Evolutionary conservation across 2,888 invertebrate species (phyloP).

Genomic region (Tipula vernalis): DNA sequence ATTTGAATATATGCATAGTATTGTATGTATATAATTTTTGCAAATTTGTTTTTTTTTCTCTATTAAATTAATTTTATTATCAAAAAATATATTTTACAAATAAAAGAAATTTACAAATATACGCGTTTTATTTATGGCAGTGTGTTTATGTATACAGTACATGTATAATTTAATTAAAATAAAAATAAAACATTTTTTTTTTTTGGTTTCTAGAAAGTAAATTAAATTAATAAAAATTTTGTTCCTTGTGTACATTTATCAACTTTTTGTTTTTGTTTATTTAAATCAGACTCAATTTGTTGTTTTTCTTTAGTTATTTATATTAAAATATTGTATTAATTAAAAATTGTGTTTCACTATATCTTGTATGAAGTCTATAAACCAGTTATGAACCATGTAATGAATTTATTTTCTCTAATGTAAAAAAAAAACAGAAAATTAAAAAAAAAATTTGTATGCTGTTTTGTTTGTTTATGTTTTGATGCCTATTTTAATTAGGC

Average conservation of each 20-base stretch:
- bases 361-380: background rate
- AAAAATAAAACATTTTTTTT: background rate
- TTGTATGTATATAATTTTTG: background rate
- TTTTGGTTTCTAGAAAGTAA: background rate
- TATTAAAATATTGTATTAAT: background rate
- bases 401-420: background rate
- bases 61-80: background rate
- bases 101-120: background rate
- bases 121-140: background rate
- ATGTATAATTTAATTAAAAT: background rate
- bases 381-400: background rate
- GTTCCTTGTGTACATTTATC: background rate
- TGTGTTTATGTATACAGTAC: background rate
- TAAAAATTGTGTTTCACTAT: background rate
- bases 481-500: background rate
- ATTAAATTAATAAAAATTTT: background rate
- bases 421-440: background rate
- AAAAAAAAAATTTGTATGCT: background rate
- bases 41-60: background rate
- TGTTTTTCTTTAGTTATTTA: background rate
- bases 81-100: conserved; percentile 1
- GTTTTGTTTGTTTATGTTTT: background rate
- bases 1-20: background rate
- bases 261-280: background rate
- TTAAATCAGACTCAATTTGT: background rate